Conservation (phyloP, 2,888 invertebrate species). For the Diplazon laetatorius region DNA sequence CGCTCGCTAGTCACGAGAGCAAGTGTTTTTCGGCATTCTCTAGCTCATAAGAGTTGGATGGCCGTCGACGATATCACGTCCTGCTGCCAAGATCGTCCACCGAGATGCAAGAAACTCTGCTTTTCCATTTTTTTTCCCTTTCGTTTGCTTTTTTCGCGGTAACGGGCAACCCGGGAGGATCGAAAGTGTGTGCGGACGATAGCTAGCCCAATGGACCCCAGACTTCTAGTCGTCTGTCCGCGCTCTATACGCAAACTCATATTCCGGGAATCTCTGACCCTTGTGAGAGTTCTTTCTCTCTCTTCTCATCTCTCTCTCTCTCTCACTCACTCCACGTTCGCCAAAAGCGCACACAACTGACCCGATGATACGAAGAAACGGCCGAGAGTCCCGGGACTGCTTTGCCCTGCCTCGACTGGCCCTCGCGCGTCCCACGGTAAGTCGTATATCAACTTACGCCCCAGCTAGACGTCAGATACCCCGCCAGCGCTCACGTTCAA, state of each 20-base stretch:
- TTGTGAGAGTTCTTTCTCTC: slow-evolving; percentile 13
- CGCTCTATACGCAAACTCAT: slow-evolving; percentile 23
- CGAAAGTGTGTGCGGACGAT: slow-evolving; percentile 37
- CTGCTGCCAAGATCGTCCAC: slow-evolving; percentile 41
- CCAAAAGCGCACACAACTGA: slow-evolving; percentile 26
- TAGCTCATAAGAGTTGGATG: slow-evolving; percentile 46
- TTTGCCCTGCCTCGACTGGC: neutral
- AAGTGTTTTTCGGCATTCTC: slow-evolving; percentile 56
- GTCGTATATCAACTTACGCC: slow-evolving; percentile 52
- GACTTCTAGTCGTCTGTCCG: slow-evolving; percentile 16
- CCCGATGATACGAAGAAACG: slow-evolving; percentile 6
- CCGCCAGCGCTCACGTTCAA: slow-evolving; percentile 15
- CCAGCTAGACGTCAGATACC: slow-evolving; percentile 5
- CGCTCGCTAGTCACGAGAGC: slow-evolving; percentile 52
- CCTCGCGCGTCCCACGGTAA: neutral
- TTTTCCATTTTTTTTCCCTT: no score
- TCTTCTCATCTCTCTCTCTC: neutral
- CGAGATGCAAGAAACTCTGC: slow-evolving; percentile 37
- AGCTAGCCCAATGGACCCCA: neutral
- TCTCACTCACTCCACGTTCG: neutral
- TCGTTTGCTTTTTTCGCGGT: slow-evolving; percentile 43
- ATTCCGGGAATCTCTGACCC: slow-evolving; percentile 49
- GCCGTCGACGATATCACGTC: slow-evolving; percentile 47
- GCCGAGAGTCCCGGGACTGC: no score
- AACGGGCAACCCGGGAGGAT: slow-evolving; percentile 38